Conservation (phyloP, 53 echinoderm and acorn worm genomes). For the Paelopatides confundens region DNA sequence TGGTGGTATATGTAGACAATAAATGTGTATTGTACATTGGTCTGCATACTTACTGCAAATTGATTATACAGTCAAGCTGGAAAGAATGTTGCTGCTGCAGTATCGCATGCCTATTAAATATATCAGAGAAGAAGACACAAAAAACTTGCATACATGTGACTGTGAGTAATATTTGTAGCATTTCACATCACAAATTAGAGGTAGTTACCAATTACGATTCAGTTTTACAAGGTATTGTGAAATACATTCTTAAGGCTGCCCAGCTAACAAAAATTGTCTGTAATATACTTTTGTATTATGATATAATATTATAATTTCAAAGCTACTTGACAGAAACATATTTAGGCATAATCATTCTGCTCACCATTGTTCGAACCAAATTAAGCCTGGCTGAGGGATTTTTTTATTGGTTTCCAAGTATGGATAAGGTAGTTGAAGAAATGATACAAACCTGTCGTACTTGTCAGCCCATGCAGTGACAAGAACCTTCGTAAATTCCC, state of each 20-base stretch:
- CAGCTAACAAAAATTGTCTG: slow-evolving; percentile 30
- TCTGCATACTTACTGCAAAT: slow-evolving; percentile 43
- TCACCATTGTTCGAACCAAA: slow-evolving; percentile 69
- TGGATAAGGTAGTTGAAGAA: slow-evolving; percentile 65
- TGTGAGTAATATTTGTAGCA: neutral
- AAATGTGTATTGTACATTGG: slow-evolving; percentile 58
- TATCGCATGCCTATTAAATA: slow-evolving; percentile 49
- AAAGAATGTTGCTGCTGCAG: slow-evolving; percentile 32
- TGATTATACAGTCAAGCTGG: slow-evolving; percentile 53
- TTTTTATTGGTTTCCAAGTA: slow-evolving; percentile 63
- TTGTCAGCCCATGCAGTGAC: slow-evolving; percentile 69
- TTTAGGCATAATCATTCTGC: slow-evolving; percentile 55
- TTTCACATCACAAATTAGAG: neutral
- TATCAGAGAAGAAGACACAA: neutral
- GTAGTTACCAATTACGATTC: slow-evolving; percentile 29
- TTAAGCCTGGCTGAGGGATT: slow-evolving; percentile 51
- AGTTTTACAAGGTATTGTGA: slow-evolving; percentile 25
- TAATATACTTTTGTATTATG: slow-evolving; percentile 33
- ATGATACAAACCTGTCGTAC: neutral
- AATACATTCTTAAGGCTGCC: slow-evolving; percentile 45
- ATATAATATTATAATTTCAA: slow-evolving; percentile 46
- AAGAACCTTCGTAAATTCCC: slow-evolving; percentile 44
- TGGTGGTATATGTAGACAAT: slow-evolving; percentile 55
- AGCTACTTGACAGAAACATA: neutral
- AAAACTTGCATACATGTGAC: neutral